Evolutionary conservation across 1,140 invertebrate genomes (phyloP), one percentile per base, ranked within the genome.

Genomic region (Calliopsis andreniformis): DNA sequence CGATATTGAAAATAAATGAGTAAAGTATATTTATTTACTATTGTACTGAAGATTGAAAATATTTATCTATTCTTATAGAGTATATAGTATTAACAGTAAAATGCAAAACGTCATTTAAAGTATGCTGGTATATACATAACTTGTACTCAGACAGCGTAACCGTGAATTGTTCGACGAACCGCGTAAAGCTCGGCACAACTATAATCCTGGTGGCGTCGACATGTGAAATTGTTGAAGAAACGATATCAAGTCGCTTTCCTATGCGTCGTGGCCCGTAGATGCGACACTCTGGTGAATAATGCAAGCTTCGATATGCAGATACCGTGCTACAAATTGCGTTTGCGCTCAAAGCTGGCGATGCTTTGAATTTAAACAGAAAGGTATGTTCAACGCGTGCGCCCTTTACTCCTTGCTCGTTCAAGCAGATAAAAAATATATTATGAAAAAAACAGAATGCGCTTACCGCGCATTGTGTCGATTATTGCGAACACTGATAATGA

Each of bases 311-410:
- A 87, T 88, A 79, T 87, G 82, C 86, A 87, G 89, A 89, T 86
- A 87, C 89, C 87, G 88, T 86, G 72, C 88, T 82, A 87, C 89
- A 86, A 87, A 89, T 88, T 89, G 89, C 89, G 90, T 91, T 90
- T 89, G 86, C 88, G 89, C 71, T 87, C 87, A 79, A 87, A 86
- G 80, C 84, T 84, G 84, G 85, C 86, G 71, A 88, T 88, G 88
- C 88, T 88, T 90, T 91, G 89, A 88, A 88, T 90, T 91, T 86
- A 89, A 79, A 72, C 79, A 82, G 78, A 91, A n/a, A 91, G 91
- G 91, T 92, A 91, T 88, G 91, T 92, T 90, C 70, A 79, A 81
- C 86, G 91, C 90, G 91, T 91, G 90, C 91, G 90, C 84, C 85
- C 84, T 88, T 87, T 87, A 86, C 84, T 83, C 75, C 87, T 78